Conservation (phyloP, 1,140 invertebrate species). For the Scaptodrosophila lebanonensis region DNA sequence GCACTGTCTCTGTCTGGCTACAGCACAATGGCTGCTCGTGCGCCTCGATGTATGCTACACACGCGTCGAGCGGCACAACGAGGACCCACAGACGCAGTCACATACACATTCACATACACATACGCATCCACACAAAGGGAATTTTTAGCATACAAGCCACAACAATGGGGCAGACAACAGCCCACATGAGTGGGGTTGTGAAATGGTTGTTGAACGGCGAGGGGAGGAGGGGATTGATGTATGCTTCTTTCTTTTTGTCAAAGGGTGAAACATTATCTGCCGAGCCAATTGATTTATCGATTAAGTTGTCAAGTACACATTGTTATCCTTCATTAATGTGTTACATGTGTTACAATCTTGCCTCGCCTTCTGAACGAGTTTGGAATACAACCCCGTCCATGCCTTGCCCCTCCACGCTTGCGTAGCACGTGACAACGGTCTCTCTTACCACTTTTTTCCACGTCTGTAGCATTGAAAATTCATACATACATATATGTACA, state of each 20-base stretch:
- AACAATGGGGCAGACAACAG: conserved; percentile 4
- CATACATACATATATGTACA: too few relatives aligned
- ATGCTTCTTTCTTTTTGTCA: conserved; percentile 53
- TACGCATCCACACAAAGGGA: conserved; percentile 27
- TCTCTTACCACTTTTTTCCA: conserved; percentile 25
- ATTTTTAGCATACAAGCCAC: conserved; percentile 6
- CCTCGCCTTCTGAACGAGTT: conserved; percentile 22
- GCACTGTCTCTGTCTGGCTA: conserved; percentile 36
- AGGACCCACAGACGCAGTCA: too few relatives aligned
- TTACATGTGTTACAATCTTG: conserved; percentile 64
- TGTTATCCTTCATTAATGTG: conserved; percentile 70
- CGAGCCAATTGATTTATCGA: conserved; percentile 71
- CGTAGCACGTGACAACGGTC: conserved; percentile 2
- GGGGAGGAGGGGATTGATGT: conserved; percentile 26
- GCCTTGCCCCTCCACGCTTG: not conserved
- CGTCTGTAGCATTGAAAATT: conserved; percentile 37
- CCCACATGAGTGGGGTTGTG: not conserved
- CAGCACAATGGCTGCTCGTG: conserved; percentile 16
- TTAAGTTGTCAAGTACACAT: conserved; percentile 71
- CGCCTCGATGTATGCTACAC: conserved; percentile 12
- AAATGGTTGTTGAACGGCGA: conserved; percentile 23
- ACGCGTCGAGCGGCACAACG: too few relatives aligned
- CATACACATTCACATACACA: conserved; percentile 9
- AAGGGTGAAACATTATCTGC: conserved; percentile 61
- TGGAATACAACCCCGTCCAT: not conserved